Percentiles rank a stretch among this genome's conserved stretches.
phyloP scores from a whole-genome alignment of 2,113 vertebrate genomes.

The Hyla sarda region DNA sequence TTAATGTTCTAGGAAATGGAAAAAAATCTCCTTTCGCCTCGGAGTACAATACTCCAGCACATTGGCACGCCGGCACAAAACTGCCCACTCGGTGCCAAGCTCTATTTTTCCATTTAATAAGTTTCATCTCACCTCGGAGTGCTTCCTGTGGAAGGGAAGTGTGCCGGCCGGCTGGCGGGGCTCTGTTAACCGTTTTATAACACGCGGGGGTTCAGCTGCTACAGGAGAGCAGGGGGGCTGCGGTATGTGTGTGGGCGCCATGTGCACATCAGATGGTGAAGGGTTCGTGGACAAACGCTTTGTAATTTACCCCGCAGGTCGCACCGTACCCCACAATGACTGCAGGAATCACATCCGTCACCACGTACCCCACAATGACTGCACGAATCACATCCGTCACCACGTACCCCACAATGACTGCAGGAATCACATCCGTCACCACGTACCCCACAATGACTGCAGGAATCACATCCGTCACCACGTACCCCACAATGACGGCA shows the following conservation, averaged over 20 bases:
- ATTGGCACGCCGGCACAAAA: slow-evolving; percentile 52
- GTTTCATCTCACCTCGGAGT: slow-evolving; percentile 50
- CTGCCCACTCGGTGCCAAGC: slow-evolving; percentile 48
- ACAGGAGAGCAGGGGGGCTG: background rate
- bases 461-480: too few species aligned
- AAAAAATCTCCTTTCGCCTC: slow-evolving; percentile 41
- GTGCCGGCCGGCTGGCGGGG: slow-evolving; percentile 18
- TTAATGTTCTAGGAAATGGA: slow-evolving; percentile 58
- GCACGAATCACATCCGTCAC: too few species aligned
- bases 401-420: too few species aligned
- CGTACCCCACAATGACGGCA: too few species aligned
- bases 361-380: too few species aligned
- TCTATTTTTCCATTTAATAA: slow-evolving; percentile 57
- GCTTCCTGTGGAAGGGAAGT: slow-evolving; percentile 54
- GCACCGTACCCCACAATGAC: too few species aligned
- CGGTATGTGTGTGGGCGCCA: slow-evolving; percentile 10
- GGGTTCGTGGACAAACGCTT: too few species aligned
- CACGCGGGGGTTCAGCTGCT: background rate
- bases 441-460: too few species aligned
- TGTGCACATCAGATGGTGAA: background rate
- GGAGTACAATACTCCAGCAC: slow-evolving; percentile 57
- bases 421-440: too few species aligned
- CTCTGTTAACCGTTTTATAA: slow-evolving; percentile 8
- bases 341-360: too few species aligned
- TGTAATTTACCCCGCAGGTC: too few species aligned